phyloP scores from a whole-genome alignment of 2,797 vertebrate species.

The Sternotherus odoratus region DNA sequence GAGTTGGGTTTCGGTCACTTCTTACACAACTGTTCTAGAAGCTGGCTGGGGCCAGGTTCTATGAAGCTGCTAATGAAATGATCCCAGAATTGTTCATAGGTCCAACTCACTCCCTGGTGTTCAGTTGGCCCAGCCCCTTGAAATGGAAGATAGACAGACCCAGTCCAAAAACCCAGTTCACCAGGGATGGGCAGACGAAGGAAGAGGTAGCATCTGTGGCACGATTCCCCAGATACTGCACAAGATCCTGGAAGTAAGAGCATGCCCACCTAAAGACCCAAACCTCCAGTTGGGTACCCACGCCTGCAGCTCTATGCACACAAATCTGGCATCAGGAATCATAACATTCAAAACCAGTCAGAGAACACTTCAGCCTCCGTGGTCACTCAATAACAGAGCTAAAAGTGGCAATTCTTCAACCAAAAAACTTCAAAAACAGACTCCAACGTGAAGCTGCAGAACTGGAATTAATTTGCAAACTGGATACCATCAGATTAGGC shows the following conservation, averaged over 20 bases:
- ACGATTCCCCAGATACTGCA: neutral
- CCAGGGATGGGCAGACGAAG: neutral
- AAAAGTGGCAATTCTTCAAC: too few species aligned
- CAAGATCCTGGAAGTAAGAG: neutral
- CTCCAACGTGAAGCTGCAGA: too few species aligned
- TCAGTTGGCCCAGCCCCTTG: neutral
- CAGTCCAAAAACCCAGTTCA: neutral
- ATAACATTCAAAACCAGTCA: too few species aligned
- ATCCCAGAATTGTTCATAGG: accelerated
- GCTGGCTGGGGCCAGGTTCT: constrained; percentile 1
- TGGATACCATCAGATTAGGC: too few species aligned
- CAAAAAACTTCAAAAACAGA: too few species aligned
- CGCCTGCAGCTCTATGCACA: accelerated
- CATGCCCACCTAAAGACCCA: neutral
- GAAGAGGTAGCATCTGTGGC: neutral
- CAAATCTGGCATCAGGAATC: too few species aligned
- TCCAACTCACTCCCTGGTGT: neutral
- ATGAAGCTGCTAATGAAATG: neutral
- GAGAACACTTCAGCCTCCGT: too few species aligned
- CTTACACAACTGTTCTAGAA: constrained; percentile 4
- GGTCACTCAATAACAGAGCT: too few species aligned
- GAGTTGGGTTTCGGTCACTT: neutral
- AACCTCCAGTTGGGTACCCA: neutral
- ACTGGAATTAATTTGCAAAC: too few species aligned
- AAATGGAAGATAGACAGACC: neutral